These are phyloP conservation scores for Limnephilus rhombicus DNA, from an alignment of 2,888 invertebrate species.

Conservation along the genomic window DNA sequence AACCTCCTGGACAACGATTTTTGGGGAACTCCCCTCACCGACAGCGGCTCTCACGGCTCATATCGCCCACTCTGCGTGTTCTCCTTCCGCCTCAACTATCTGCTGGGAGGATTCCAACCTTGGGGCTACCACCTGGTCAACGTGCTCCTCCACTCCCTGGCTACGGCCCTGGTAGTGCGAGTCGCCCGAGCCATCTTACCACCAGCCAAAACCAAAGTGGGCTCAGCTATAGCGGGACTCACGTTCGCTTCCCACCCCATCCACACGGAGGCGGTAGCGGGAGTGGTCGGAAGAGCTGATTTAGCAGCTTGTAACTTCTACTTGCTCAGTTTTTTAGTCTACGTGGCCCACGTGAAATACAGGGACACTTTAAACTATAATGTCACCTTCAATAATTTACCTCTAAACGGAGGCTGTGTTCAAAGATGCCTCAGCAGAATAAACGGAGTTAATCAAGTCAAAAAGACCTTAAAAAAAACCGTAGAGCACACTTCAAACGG, in stretches of 20 bases:
- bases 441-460: constrained; percentile 60
- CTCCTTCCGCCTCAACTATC: constrained; percentile 90
- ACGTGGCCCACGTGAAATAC: constrained; percentile 86
- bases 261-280: constrained; percentile 97
- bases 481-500: constrained; percentile 46
- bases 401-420: constrained; percentile 62
- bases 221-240: constrained; percentile 87
- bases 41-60: constrained; percentile 97
- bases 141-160: constrained; percentile 90
- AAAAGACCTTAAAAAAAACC: constrained; percentile 63
- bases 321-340: constrained; percentile 90
- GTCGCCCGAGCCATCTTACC: constrained; percentile 86
- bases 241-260: constrained; percentile 97
- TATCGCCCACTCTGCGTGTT: constrained; percentile 95
- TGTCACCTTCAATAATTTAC: constrained; percentile 50
- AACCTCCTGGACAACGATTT: constrained; percentile 95
- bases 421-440: constrained; percentile 61
- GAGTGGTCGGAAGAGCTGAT: constrained; percentile 96
- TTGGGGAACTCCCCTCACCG: constrained; percentile 97
- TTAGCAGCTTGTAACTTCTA: constrained; percentile 94
- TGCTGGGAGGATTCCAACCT: constrained; percentile 87
- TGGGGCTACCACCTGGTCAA: constrained; percentile 93
- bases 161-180: constrained; percentile 89
- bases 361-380: constrained; percentile 72
- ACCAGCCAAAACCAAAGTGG: constrained; percentile 80